Conservation (phyloP, 2,797 vertebrate genomes). For the Pipistrellus kuhlii region DNA sequence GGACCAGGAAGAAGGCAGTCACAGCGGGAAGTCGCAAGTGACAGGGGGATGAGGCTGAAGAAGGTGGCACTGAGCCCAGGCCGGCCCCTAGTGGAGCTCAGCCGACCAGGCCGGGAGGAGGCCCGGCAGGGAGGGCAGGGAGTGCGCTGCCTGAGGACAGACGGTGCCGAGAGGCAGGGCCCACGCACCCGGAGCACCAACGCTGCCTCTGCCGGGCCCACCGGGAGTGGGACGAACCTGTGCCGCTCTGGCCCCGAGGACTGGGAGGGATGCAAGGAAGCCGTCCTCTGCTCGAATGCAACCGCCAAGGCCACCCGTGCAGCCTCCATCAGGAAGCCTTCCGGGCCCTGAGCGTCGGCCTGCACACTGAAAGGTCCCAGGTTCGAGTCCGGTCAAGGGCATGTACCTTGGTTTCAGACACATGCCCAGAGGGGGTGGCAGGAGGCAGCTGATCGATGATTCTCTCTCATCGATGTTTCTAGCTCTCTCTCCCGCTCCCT, state of each 20-base stretch:
- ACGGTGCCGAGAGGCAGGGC: too few relatives aligned
- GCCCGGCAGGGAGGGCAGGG: background rate
- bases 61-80: background rate
- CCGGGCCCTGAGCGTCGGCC: background rate
- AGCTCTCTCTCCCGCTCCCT: too few relatives aligned
- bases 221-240: background rate
- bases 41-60: too few relatives aligned
- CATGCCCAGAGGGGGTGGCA: too few relatives aligned
- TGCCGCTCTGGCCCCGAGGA: background rate
- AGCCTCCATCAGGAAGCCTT: background rate
- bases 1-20: background rate
- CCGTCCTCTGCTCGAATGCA: background rate
- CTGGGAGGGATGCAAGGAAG: background rate
- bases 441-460: too few relatives aligned
- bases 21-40: accelerated
- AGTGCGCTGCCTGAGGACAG: background rate
- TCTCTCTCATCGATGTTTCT: too few relatives aligned
- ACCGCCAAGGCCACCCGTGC: background rate
- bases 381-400: too few relatives aligned
- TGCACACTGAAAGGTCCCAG: too few relatives aligned
- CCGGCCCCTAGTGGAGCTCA: background rate
- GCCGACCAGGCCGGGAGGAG: background rate
- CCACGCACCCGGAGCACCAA: too few relatives aligned
- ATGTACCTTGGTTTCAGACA: too few relatives aligned
- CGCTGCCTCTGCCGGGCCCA: background rate